These are phyloP conservation scores for Glossophaga mutica DNA, from an alignment of 2,797 vertebrate genomes.

Conservation along the genomic window DNA sequence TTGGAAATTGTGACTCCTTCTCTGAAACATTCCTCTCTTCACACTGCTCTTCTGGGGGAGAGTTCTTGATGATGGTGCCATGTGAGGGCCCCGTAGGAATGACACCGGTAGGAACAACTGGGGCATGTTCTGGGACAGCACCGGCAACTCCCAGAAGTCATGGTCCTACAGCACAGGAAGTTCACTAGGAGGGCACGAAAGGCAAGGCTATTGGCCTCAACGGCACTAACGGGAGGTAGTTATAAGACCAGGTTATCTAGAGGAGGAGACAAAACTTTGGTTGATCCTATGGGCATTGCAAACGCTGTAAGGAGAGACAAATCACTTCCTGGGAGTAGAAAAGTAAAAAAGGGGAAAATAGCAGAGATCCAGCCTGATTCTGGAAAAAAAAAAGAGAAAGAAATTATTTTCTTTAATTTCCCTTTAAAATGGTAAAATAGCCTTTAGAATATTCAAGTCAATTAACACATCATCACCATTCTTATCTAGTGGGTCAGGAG, in stretches of 20 bases:
- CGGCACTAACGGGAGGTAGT: not conserved
- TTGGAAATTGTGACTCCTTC: not conserved
- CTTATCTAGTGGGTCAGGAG: not conserved
- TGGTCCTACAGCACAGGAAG: not conserved
- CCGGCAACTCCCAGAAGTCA: not conserved
- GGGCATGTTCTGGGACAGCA: not conserved
- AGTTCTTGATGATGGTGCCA: not conserved
- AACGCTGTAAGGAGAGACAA: slow-evolving; percentile 8
- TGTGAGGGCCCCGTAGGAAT: not conserved
- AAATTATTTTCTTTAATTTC: not conserved
- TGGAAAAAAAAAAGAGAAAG: not conserved
- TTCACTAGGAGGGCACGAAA: not conserved
- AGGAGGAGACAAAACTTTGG: slow-evolving; percentile 32
- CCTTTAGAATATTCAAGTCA: not conserved
- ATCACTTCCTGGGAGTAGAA: slow-evolving; percentile 25
- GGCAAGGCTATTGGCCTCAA: not conserved
- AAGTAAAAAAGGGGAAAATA: not conserved
- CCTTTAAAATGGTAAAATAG: not conserved
- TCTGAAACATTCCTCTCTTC: not conserved
- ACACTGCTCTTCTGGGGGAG: not conserved
- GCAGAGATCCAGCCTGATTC: slow-evolving; percentile 49
- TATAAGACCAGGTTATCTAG: not conserved
- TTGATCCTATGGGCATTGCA: not conserved
- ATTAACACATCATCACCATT: not conserved
- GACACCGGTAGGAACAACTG: not conserved